phyloP scores from a whole-genome alignment of 2,113 vertebrate species.

The Heterotilapia buettikoferi region DNA sequence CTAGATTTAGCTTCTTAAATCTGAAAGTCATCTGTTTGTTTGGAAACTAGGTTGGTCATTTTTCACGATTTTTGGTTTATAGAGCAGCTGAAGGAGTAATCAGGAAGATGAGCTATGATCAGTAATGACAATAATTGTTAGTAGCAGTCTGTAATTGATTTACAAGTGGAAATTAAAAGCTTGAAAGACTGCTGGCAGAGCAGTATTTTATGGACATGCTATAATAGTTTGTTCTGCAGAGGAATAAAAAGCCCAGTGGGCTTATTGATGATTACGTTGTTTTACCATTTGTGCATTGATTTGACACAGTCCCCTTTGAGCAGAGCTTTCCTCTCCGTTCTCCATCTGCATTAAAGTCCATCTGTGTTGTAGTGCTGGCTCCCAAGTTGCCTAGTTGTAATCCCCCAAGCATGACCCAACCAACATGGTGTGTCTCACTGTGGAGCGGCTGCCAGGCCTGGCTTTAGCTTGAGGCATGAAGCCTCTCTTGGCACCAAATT shows the following conservation, averaged over 20 bases:
- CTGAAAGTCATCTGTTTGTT: neutral
- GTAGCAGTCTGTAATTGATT: neutral
- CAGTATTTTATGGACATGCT: neutral
- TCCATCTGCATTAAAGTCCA: constrained; percentile 36
- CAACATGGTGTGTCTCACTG: constrained; percentile 23
- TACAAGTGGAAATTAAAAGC: neutral
- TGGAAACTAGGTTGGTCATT: neutral
- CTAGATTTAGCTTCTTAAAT: neutral
- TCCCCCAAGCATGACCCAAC: constrained; percentile 56
- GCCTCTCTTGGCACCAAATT: constrained; percentile 54
- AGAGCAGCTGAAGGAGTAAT: neutral
- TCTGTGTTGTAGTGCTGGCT: constrained; percentile 45
- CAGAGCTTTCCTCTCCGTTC: constrained; percentile 1
- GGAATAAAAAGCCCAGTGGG: neutral
- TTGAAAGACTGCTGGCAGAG: neutral
- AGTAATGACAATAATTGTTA: neutral
- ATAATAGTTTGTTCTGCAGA: neutral
- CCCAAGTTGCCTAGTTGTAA: constrained; percentile 54
- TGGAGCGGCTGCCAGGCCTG: constrained; percentile 44
- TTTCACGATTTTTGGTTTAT: neutral
- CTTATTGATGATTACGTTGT: neutral
- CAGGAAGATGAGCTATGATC: neutral
- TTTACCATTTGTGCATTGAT: neutral
- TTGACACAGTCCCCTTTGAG: neutral
- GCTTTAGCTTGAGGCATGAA: constrained; percentile 34